Evolutionary conservation across 2,113 vertebrate genomes (phyloP).

Genomic region (Cynoglossus semilaevis): DNA sequence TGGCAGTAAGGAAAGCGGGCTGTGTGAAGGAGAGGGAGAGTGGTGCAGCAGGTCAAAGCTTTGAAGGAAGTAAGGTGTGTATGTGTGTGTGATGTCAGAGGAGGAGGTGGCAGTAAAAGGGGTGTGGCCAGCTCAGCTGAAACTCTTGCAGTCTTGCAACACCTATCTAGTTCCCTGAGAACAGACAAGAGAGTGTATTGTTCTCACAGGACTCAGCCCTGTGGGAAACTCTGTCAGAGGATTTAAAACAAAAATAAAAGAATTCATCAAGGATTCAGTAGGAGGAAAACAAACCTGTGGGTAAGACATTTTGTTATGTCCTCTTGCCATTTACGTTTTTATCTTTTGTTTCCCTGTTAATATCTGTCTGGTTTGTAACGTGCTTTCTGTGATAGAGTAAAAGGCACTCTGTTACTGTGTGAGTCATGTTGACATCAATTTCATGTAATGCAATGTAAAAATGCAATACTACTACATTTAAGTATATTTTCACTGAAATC

Average conservation of each 20-base stretch:
- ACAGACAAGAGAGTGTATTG: constrained; percentile 75
- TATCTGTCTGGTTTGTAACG: not conserved
- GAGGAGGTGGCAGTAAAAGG: constrained; percentile 63
- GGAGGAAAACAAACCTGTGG: constrained; percentile 19
- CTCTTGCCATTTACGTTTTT: constrained; percentile 5
- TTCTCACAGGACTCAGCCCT: constrained; percentile 69
- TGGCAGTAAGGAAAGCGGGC: constrained; percentile 36
- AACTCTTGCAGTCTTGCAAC: constrained; percentile 81
- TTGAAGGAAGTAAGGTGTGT: constrained; percentile 38
- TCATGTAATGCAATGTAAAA: not conserved
- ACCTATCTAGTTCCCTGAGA: constrained; percentile 79
- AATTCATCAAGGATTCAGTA: constrained; percentile 46
- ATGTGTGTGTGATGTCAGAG: constrained; percentile 81
- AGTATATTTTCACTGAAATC: constrained; percentile 7
- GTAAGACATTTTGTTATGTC: constrained; percentile 50
- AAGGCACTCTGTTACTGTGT: not conserved
- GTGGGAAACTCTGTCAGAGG: constrained; percentile 72
- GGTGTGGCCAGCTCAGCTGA: constrained; percentile 67
- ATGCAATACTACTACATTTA: not conserved
- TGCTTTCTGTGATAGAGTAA: not conserved
- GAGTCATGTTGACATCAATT: not conserved
- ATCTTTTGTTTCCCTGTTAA: constrained; percentile 7
- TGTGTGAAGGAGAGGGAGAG: not conserved
- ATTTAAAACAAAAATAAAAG: constrained; percentile 41
- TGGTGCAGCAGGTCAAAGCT: constrained; percentile 34